Evolutionary conservation across 2,888 invertebrate genomes (phyloP), one percentile per base, ranked within the genome.

Genomic region (Chaetogeoica ovagalla): DNA sequence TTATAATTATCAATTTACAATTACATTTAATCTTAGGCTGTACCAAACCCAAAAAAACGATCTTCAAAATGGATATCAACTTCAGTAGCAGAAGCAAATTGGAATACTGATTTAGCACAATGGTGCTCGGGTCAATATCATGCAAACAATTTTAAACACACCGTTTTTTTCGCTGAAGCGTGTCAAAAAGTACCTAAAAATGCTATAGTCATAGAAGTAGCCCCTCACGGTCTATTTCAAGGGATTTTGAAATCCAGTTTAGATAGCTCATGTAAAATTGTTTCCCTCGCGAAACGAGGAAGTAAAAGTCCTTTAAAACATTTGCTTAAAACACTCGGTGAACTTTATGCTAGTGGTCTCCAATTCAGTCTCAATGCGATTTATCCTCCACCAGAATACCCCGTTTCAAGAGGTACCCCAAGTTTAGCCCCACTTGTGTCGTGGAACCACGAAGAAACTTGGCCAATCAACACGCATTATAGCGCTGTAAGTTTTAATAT

Each of bases 271-370:
- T 88, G 88, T 82, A 85, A 87, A 75, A 88, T 89, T 84, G 85
- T 90, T 76, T 88, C 90, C 11, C 86, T 90, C 65, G 89, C 90
- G 87, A 89, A 89, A 84, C 85, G 88, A 79, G 87, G 87, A 70
- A 87, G 88, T 82, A 85, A 86, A 5, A 87, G 89, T 84, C 84
- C 84, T 52, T 87, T 90, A 0, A 89, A 90, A 83, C 88, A 90
- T 37, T 85, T 93, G 57, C 86, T 91, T 21, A 88, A 88, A 63
- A 90, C 90, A 52, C 84, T 93, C 71, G 93, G 93, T 85, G 90
- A 91, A 83, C 84, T 89, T 77, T 90, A 89, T 85, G 86, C 86
- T 82, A 86, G 87, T 82, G 90, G 90, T 63, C 84, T 89, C n/a
- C 86, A 87, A 82, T 86, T 89, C 66, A 85, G 87, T 82, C 85